phyloP scores from a whole-genome alignment of 2,113 vertebrate genomes.

The Petaurus breviceps region DNA sequence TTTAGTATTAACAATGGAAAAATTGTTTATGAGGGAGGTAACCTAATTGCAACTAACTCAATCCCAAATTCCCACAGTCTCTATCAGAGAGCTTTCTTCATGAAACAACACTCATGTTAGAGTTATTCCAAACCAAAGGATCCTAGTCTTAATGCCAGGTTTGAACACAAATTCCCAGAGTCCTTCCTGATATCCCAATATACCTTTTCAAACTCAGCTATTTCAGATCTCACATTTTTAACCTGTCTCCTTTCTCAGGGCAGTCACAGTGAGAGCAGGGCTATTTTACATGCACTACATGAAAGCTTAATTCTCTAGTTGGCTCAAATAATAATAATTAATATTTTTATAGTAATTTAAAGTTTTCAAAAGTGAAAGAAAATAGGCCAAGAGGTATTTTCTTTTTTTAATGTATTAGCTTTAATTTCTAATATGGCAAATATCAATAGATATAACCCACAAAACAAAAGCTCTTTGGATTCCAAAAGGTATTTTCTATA shows the following conservation, averaged over 20 bases:
- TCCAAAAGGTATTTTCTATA: background rate
- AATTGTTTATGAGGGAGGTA: background rate
- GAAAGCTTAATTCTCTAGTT: background rate
- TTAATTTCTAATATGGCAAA: background rate
- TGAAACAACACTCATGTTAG: background rate
- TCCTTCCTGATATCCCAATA: background rate
- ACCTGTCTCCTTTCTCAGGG: background rate
- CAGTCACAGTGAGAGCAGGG: background rate
- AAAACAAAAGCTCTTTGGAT: background rate
- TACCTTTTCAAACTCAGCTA: background rate
- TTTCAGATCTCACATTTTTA: accelerated
- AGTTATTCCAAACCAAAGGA: background rate
- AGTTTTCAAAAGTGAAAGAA: background rate
- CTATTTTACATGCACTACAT: background rate
- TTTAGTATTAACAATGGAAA: background rate
- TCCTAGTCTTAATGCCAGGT: background rate
- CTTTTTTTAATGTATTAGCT: background rate
- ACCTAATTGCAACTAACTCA: background rate
- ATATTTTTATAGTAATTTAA: background rate
- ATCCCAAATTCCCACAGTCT: background rate
- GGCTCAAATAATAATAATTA: background rate
- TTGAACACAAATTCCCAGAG: slow-evolving; percentile 29
- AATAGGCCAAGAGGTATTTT: background rate
- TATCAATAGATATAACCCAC: background rate
- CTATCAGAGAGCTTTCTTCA: background rate